Conservation (phyloP, 2,888 invertebrate species). For the Hybos culiciformis region DNA sequence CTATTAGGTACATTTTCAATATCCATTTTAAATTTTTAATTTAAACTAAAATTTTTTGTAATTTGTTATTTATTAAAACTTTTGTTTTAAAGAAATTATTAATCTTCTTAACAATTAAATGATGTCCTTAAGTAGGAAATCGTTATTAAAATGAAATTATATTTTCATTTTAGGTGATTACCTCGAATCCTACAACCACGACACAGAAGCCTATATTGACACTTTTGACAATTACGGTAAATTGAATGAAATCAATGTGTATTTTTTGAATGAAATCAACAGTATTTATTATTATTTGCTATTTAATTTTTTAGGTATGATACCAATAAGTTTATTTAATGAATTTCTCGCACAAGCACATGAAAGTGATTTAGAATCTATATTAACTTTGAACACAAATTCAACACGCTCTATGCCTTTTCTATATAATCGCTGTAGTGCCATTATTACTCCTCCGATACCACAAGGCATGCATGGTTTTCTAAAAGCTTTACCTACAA, state of each 20-base stretch:
- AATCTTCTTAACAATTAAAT: too few relatives aligned
- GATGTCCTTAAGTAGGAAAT: too few relatives aligned
- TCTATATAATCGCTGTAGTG: slow-evolving; percentile 31
- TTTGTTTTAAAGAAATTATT: too few relatives aligned
- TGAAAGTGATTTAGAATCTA: slow-evolving; percentile 31
- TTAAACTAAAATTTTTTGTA: too few relatives aligned
- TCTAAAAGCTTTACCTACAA: slow-evolving; percentile 31
- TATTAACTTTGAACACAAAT: slow-evolving; percentile 32
- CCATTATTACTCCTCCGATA: slow-evolving; percentile 32
- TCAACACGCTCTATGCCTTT: slow-evolving; percentile 33
- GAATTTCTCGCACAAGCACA: slow-evolving; percentile 46
- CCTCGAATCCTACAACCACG: slow-evolving; percentile 66
- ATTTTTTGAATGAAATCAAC: too few relatives aligned
- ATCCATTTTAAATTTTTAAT: too few relatives aligned
- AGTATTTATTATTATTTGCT: too few relatives aligned
- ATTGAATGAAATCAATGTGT: too few relatives aligned
- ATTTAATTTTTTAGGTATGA: too few relatives aligned
- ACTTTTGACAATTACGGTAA: slow-evolving; percentile 49
- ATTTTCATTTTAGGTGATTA: slow-evolving; percentile 64
- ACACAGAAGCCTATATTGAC: slow-evolving; percentile 65
- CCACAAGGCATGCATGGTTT: slow-evolving; percentile 34
- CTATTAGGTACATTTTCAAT: slow-evolving; percentile 42
- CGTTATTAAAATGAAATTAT: too few relatives aligned
- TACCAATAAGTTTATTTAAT: slow-evolving; percentile 40
- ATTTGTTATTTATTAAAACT: too few relatives aligned